Conservation (phyloP, 2,797 vertebrate species). For the Helicolenus hilgendorfi region DNA sequence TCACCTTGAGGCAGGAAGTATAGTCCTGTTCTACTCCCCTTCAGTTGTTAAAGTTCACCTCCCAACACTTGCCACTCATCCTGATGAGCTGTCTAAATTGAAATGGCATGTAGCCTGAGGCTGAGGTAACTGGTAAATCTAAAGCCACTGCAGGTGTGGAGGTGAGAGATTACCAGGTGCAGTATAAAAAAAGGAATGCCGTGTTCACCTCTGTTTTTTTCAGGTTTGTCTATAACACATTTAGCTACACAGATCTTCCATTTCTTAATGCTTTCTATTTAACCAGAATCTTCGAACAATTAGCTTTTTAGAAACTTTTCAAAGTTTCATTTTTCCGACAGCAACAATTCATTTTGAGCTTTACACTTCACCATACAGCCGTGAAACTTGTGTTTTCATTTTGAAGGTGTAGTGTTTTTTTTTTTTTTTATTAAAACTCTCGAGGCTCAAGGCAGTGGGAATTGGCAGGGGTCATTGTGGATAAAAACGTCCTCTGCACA, state of each 20-base stretch:
- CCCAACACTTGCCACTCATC: conserved; percentile 60
- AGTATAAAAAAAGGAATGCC: background rate
- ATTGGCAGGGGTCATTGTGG: conserved; percentile 51
- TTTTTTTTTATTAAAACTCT: conserved; percentile 36
- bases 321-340: conserved; percentile 5
- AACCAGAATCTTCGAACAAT: background rate
- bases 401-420: conserved; percentile 26
- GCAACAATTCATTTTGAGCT: conserved; percentile 43
- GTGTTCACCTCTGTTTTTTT: conserved; percentile 14
- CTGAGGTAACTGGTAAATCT: conserved; percentile 36
- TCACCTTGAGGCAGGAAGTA: conserved; percentile 46
- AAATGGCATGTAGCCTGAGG: conserved; percentile 59
- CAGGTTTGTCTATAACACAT: background rate
- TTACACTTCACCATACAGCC: conserved; percentile 22
- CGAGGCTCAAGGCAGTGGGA: conserved; percentile 41
- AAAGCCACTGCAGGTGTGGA: conserved; percentile 18
- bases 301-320: background rate
- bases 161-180: background rate
- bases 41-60: conserved; percentile 60
- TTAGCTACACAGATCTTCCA: background rate
- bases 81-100: conserved; percentile 59
- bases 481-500: conserved; percentile 70
- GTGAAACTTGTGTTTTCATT: conserved; percentile 34
- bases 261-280: background rate
- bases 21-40: conserved; percentile 7